Evolutionary conservation across 2,888 invertebrate species (phyloP), one percentile per base, ranked within the genome.

Genomic region (Mamestra brassicae): DNA sequence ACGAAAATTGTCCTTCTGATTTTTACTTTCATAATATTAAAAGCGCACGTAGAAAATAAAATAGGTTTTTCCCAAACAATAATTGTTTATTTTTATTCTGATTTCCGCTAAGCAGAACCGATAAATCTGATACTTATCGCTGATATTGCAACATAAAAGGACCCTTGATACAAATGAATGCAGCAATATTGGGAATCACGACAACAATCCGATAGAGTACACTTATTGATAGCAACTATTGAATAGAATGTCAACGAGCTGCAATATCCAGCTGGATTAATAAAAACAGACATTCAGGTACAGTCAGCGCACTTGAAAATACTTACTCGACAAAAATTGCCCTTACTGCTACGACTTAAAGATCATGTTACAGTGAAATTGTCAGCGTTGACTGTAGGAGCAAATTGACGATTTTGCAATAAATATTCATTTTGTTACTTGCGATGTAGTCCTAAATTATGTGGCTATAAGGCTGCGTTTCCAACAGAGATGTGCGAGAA

Each of bases 121-220:
- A 13, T 54, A 36, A 38, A 6, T 11, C 26, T 6, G 34, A 4
- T 54, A 4, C 10, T 60, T 54, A 70, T 34, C 78, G 42, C 1
- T n/a, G 61, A 71, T 72, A 52, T 52, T 26, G 50, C 50, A n/a
- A 1, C 36, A 2, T 52, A 57, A 72, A 26, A 63, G 26, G 7
- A n/a, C 17, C 10, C 50, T 71, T 71, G 70, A 75, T 34, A 61
- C 11, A 54, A 76, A 76, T 50, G 7, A 72, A 26, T 79, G 45
- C 42, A 45, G 45, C 45, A 11, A 42, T 66, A 76, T 76, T 62
- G 71, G 17, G 0, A 50, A 55, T 61, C 47, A 78, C 34, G 4
- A 15, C 10, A 61, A 13, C 34, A 54, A 42, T 57, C 55, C 17
- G 6, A 52, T 36, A 52, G 17, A 57, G 17, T 55, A 10, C 2